Base-by-base conservation (phyloP, 1,140 invertebrate species). In the Drosophila eugracilis region DNA sequence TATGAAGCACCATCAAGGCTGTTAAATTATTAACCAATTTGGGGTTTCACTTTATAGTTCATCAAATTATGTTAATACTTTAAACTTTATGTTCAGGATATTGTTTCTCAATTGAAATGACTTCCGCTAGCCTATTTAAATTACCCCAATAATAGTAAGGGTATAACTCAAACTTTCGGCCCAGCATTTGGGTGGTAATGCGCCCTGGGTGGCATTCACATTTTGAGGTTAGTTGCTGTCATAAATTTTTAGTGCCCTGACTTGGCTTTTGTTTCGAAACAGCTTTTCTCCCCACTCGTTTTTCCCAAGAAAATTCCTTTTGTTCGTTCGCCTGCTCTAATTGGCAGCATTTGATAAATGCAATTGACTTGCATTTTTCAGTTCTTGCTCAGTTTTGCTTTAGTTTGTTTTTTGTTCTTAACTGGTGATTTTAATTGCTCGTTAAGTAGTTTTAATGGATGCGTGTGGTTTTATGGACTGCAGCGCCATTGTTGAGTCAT, bases 261-360 rank as follows among this genome's bases (percentile, higher is more conserved):
- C 44, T 67, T 59, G 53, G 53, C 81, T 62, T 77, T 85, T 79
- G 72, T 75, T 75, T 65, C n/a, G 50, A 12, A 10, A n/a, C 48
- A 12, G 44, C 30, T n/a, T n/a, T n/a, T n/a, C n/a, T 9, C 14
- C 9, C 37, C 26, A 9, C 2, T n/a, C n/a, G n/a, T n/a, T 6
- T 9, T 57, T 50, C 6, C 28, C 41, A 70, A 34, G 37, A 24
- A 71, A 71, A 52, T 74, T 74, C 52, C 52, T 32, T 67, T 75
- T 75, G 72, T 75, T 75, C 34, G 45, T 9, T 37, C 42, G 62
- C 48, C 59, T 17, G 50, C 54, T 44, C 83, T 86, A 86, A 86
- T 86, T 86, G 81, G 83, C 78, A 81, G 83, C 83, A 70, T 81
- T 85, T 74, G 81, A 88, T 85, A 86, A 85, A 86, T 86, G 83